These are phyloP conservation scores for Coregonus ussuriensis DNA, from an alignment of 2,797 vertebrate genomes.

Conservation along the genomic window DNA sequence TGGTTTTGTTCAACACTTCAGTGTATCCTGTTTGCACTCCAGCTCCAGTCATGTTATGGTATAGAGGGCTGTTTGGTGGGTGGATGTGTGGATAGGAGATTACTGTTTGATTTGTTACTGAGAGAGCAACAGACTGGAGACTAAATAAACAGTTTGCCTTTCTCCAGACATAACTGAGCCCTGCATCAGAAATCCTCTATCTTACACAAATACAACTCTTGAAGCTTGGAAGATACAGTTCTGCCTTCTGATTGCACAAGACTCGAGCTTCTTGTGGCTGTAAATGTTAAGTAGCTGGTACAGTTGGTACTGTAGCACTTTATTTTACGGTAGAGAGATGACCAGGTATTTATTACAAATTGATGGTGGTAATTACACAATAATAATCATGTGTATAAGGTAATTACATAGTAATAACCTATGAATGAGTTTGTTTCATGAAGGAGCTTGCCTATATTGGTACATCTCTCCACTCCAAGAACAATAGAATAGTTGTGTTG, in stretches of 20 bases:
- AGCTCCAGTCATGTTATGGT: slow-evolving; percentile 16
- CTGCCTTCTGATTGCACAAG: too few species aligned
- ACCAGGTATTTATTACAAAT: too few species aligned
- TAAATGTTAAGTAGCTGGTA: slow-evolving; percentile 6
- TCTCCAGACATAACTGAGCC: slow-evolving; percentile 53
- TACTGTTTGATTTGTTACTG: slow-evolving; percentile 42
- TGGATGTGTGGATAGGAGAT: slow-evolving; percentile 33
- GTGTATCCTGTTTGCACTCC: slow-evolving; percentile 26
- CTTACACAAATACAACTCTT: slow-evolving; percentile 38
- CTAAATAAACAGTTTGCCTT: slow-evolving; percentile 45
- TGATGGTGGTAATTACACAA: too few species aligned
- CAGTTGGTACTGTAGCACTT: too few species aligned
- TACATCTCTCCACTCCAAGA: background rate
- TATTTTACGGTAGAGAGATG: too few species aligned
- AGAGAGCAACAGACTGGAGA: slow-evolving; percentile 42
- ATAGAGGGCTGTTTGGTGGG: slow-evolving; percentile 23
- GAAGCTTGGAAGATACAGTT: slow-evolving; percentile 36
- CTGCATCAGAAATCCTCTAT: slow-evolving; percentile 42
- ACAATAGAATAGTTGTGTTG: background rate
- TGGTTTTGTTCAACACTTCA: slow-evolving; percentile 36
- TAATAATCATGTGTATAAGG: too few species aligned
- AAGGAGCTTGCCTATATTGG: background rate
- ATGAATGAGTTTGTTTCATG: background rate
- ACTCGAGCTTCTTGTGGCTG: background rate
- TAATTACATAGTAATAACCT: too few species aligned